Conservation (phyloP, 2,797 vertebrate genomes). For the Astyanax mexicanus region DNA sequence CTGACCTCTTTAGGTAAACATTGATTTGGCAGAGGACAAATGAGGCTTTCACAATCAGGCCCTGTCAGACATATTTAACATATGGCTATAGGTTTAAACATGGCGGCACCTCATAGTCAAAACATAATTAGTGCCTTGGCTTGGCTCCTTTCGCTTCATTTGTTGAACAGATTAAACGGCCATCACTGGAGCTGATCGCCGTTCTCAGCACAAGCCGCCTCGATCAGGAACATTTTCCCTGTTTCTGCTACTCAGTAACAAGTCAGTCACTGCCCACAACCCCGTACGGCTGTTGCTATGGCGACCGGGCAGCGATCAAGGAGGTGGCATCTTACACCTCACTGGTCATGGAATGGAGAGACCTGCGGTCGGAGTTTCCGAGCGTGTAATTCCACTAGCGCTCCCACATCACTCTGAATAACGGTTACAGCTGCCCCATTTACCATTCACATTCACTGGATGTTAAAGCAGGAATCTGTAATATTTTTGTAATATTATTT, state of each 20-base stretch:
- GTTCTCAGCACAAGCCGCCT: neutral
- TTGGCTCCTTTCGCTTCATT: conserved; percentile 13
- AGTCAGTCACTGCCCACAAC: conserved; percentile 25
- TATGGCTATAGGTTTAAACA: neutral
- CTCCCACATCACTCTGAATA: conserved; percentile 2
- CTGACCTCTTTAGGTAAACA: conserved; percentile 32
- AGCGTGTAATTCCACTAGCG: neutral
- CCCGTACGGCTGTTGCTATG: conserved; percentile 50
- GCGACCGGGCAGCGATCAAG: conserved; percentile 16
- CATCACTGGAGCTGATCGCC: neutral
- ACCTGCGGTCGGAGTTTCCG: conserved; percentile 19
- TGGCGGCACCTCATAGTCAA: neutral
- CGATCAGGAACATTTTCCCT: conserved; percentile 3
- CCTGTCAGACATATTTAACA: conserved; percentile 23
- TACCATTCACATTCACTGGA: neutral
- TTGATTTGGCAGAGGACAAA: conserved; percentile 22
- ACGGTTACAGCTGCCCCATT: conserved; percentile 9
- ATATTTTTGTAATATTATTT: too few relatives aligned
- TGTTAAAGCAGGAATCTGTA: too few relatives aligned
- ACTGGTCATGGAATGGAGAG: conserved; percentile 12
- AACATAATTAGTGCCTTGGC: conserved; percentile 10
- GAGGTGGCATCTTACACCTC: conserved; percentile 39
- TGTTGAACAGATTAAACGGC: conserved; percentile 9
- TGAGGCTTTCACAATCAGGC: conserved; percentile 11
- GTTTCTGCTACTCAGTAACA: conserved; percentile 23